phyloP scores from a whole-genome alignment of 2,113 vertebrate genomes.

The Heterotilapia buettikoferi region DNA sequence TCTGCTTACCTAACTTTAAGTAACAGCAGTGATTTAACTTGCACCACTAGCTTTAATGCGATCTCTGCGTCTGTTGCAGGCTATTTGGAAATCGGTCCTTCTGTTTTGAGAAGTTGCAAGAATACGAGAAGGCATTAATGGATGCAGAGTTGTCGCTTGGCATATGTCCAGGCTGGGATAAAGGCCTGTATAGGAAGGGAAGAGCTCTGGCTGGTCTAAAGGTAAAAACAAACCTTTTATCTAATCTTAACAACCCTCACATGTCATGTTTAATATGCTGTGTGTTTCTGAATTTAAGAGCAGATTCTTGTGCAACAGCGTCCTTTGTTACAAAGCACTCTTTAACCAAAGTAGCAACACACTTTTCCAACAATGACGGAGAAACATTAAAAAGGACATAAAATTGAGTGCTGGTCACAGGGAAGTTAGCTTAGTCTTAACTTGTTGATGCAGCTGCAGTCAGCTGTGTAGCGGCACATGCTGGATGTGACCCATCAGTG shows the following conservation, averaged over 20 bases:
- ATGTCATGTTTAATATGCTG: neutral
- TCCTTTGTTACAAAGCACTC: neutral
- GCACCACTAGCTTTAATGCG: neutral
- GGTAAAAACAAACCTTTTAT: conserved; percentile 49
- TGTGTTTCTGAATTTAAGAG: neutral
- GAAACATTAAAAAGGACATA: neutral
- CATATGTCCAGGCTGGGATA: conserved; percentile 73
- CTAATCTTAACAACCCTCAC: neutral
- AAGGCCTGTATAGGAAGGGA: conserved; percentile 78
- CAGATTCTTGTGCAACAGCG: neutral
- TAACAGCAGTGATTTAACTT: neutral
- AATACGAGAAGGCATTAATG: conserved; percentile 63
- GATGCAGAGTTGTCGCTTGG: conserved; percentile 70
- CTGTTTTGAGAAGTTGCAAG: conserved; percentile 76
- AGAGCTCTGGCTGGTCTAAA: conserved; percentile 77
- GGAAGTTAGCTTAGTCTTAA: neutral
- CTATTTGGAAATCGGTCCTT: conserved; percentile 83
- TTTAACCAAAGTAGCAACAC: neutral
- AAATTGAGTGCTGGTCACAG: neutral
- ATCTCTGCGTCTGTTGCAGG: conserved; percentile 26
- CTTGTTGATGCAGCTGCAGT: neutral
- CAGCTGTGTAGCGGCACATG: accelerated
- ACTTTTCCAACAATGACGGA: neutral
- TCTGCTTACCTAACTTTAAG: neutral
- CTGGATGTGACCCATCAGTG: neutral